Evolutionary conservation across 2,888 invertebrate genomes (phyloP), one percentile per base, ranked within the genome.

Genomic region (Griposia aprilina): DNA sequence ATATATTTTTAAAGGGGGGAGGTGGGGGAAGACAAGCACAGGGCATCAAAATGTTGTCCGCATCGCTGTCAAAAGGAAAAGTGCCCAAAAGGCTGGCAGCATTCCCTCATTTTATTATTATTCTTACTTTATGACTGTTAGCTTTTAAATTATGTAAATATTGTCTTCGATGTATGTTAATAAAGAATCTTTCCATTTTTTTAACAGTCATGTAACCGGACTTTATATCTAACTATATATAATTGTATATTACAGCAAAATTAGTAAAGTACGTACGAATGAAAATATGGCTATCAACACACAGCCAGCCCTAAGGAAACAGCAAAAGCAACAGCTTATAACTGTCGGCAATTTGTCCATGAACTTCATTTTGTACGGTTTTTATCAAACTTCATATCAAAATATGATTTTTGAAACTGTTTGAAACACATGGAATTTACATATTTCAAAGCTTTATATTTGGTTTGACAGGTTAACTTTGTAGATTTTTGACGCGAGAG

Each of bases 281-380:
- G 95, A 94, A 55, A 94, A 91, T 0, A 93, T 1, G 0, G 92
- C 93, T 65, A 96, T 95, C 90, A 95, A 89, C 0, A 95, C 92
- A 17, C 94, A 94, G 0, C 96, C 96, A 65, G 95, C 95, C 76
- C 95, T 90, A 0, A 96, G 86, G 57, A 94, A 95, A 52, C 96
- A 95, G 82, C 96, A 96, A 69, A 95, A 95, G n/a, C 96, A 96
- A 72, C 95, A 96, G 89, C 94, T 95, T 74, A 95, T 94, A 0
- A 96, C 96, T 0, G 93, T 93, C 3, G 96, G 96, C 11, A 95
- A 69, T 50, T 77, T 88, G 45, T 95, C 93, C 94, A 95, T 93
- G 36, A 88, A 89, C 79, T 86, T 91, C 93, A 93, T 93, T 71
- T 87, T 91, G 88, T n/a, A 41, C 26, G 48, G 15, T 74, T 48